Percentiles rank a stretch among this genome's conserved stretches.
phyloP scores from a whole-genome alignment of 1,140 invertebrate genomes.

The Branchinecta lynchi region DNA sequence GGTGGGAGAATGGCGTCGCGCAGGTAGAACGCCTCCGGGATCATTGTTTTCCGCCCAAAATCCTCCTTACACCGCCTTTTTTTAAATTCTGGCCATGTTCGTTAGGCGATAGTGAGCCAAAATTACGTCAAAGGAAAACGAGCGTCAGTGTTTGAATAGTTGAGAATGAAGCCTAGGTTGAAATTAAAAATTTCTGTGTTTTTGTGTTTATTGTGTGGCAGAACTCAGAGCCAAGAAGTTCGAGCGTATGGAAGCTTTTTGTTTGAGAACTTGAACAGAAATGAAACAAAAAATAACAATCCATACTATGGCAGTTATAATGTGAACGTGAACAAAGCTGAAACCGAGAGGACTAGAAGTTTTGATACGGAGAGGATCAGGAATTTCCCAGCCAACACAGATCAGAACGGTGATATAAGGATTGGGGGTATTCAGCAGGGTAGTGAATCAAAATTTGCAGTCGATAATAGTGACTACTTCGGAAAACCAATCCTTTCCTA shows the following conservation, averaged over 20 bases:
- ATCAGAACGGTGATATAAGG: neutral
- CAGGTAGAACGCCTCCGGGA: neutral
- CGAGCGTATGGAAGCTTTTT: neutral
- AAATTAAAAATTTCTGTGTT: neutral
- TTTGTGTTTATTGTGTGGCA: neutral
- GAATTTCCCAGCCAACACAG: neutral
- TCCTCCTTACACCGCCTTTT: neutral
- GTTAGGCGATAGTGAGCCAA: neutral
- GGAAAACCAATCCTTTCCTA: neutral
- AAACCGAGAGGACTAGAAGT: neutral
- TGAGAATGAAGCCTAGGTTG: neutral
- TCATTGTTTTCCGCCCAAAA: neutral
- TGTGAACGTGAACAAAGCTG: neutral
- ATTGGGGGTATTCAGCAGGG: neutral
- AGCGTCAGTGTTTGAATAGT: neutral
- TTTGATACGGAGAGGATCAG: neutral
- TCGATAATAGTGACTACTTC: constrained; percentile 7
- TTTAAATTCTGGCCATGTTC: neutral
- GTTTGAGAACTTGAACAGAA: neutral
- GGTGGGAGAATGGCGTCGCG: neutral
- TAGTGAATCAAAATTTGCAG: constrained; percentile 7
- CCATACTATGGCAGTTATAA: constrained; percentile 1
- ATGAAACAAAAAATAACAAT: neutral
- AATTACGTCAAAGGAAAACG: neutral
- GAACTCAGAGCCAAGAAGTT: neutral